A percentile compares a stretch with the other conserved stretches of the same genome.
These are phyloP conservation scores for Myiozetetes cayanensis DNA, from an alignment of 2,113 vertebrate species.

Conservation along the genomic window DNA sequence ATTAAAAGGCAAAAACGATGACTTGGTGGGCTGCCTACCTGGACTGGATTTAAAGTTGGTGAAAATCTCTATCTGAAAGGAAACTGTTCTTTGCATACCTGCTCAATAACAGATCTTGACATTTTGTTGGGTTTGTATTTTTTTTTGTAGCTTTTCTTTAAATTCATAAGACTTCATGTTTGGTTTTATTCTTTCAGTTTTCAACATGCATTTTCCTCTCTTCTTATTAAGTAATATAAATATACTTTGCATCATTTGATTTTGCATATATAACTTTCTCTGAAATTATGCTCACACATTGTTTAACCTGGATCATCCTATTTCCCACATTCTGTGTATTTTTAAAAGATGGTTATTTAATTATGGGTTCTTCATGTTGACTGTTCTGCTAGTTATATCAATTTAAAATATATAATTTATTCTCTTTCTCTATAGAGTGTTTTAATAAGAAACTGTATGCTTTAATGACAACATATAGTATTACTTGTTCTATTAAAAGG, in stretches of 20 bases:
- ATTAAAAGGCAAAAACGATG: not conserved
- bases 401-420: not conserved
- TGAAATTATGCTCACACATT: constrained; percentile 23
- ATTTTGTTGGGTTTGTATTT: not conserved
- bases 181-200: not conserved
- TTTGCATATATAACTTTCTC: not conserved
- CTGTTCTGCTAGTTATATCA: not conserved
- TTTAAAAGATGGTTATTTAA: constrained; percentile 36
- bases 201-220: not conserved
- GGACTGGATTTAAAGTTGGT: not conserved
- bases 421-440: not conserved
- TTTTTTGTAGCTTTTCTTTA: not conserved
- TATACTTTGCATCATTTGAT: constrained; percentile 24
- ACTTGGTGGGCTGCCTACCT: not conserved
- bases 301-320: constrained; percentile 40
- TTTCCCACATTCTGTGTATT: not conserved
- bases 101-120: not conserved
- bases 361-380: constrained; percentile 1
- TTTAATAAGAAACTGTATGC: constrained; percentile 25
- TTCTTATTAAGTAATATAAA: constrained; percentile 52
- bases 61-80: not conserved
- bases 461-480: not conserved
- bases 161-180: not conserved
- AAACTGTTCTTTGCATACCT: not conserved
- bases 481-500: not conserved